Evolutionary conservation across 2,113 vertebrate genomes (phyloP), one percentile per base, ranked within the genome.

Genomic region (Embiotoca jacksoni): DNA sequence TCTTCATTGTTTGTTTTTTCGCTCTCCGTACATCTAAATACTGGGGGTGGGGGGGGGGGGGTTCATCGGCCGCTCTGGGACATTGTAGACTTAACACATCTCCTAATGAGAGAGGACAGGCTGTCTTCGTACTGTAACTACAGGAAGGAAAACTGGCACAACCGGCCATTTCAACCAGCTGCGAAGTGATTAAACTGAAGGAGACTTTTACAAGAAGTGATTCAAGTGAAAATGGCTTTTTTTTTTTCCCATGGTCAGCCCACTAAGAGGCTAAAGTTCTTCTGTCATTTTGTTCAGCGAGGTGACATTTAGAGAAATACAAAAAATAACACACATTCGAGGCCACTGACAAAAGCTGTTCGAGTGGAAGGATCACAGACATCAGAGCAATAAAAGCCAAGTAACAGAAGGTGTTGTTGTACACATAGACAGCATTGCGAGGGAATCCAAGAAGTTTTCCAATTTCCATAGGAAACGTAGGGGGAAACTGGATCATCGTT

Each of bases 171-270:
- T 78, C 58, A 62, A 67, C 68, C 78, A 4, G 83, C 81, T 80
- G 81, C 15, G 2, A 80, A 65, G 72, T 58, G 75, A 82, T 77
- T 81, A 65, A 78, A 71, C 68, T 76, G 41, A 62, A 81, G 30
- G 41, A 39, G 62, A 80, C 35, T 67, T 84, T 82, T 78, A 80
- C 57, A 71, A 80, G 60, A 89, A 49, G 79, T 62, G 79, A 81
- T 82, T 80, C 44, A 69, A 68, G 23, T 56, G 56, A 74, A 77
- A 77, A 52, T 72, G 69, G 49, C 61, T 0, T 60, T 59, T 77
- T 70, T 70, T 32, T 55, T 55, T 6, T n/a, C 3, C 73, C 69
- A 61, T 5, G 41, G 53, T 56, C 55, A 35, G 63, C 64, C 37
- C 77, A 57, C 49, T 15, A 30, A 64, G 53, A 80, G 72, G 63